Evolutionary conservation across 2,113 vertebrate species (phyloP), one percentile per base, ranked within the genome.

Genomic region (Ranitomeya variabilis): DNA sequence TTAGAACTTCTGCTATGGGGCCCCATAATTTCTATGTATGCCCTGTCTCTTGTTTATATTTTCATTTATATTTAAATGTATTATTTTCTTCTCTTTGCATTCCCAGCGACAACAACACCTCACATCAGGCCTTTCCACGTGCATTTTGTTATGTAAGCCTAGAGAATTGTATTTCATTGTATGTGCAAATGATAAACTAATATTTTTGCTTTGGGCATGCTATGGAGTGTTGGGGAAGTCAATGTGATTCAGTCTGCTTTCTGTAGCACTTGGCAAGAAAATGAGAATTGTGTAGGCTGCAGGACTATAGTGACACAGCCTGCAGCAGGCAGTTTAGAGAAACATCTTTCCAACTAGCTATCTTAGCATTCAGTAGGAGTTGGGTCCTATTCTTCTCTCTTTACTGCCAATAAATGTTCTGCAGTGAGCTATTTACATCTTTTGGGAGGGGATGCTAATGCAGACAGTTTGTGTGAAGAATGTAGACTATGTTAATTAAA

Each of bases 311-410:
- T 89, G 87, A 89, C 87, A 89, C 26, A 88, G 5, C 86, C 78
- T 69, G 64, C 71, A 89, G 19, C 26, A 89, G 83, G 88, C 19
- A 84, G 78, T 90, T 92, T 91, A 83, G 31, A 89, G 88, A 76
- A 90, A 86, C 74, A 86, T 82, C 81, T 89, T 91, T 55, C 87
- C 55, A 60, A 55, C 90, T 91, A 93, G 92, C 91, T 91, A 92
- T 91, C 83, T 7, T 23, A 91, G 80, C 90, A 60, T 14, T 4
- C 89, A 90, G 90, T 89, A 60, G 90, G 93, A 91, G 11, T 11
- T 6, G 83, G 80, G 85, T 91, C 92, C 57, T 88, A 83, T 88
- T 88, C 51, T 88, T 85, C 73, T 62, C 87, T 85, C 55, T 16
- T 64, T 45, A 82, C 73, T 89, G 87, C 87, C 87, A 89, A 85